These are phyloP conservation scores for Drosophila virilis DNA, from an alignment of 1,140 invertebrate species.

Conservation along the genomic window DNA sequence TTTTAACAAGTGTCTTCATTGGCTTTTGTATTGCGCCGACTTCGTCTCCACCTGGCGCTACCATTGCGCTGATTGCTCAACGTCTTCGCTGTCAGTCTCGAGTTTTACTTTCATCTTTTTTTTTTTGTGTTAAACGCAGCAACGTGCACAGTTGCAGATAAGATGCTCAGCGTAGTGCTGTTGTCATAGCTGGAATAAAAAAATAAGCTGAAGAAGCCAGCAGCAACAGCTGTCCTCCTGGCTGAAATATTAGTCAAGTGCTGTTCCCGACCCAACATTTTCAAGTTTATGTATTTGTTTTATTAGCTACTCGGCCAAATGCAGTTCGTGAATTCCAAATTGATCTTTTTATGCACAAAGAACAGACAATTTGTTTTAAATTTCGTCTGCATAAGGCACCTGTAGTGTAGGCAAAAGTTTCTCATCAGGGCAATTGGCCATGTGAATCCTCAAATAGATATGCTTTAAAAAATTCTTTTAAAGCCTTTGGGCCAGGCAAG, in stretches of 20 bases:
- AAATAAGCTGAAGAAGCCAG: slow-evolving; percentile 43
- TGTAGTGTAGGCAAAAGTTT: background rate
- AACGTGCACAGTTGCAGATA: slow-evolving; percentile 69
- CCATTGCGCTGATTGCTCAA: slow-evolving; percentile 42
- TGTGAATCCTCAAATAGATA: slow-evolving; percentile 15
- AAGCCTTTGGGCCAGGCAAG: slow-evolving; percentile 5
- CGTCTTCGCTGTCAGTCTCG: slow-evolving; percentile 16
- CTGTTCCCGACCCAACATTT: background rate
- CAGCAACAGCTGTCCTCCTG: slow-evolving; percentile 13
- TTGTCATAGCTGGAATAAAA: slow-evolving; percentile 20
- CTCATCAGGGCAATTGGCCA: slow-evolving; percentile 7
- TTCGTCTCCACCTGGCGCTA: slow-evolving; percentile 16
- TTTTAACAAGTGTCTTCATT: slow-evolving; percentile 61
- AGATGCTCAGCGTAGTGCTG: slow-evolving; percentile 57
- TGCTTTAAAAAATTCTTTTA: slow-evolving; percentile 42
- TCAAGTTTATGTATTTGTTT: slow-evolving; percentile 13
- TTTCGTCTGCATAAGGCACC: background rate
- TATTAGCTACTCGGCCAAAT: slow-evolving; percentile 1
- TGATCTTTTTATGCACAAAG: background rate
- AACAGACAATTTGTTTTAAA: background rate
- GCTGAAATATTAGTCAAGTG: slow-evolving; percentile 23
- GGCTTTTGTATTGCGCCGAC: slow-evolving; percentile 36
- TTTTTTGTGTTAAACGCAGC: slow-evolving; percentile 33
- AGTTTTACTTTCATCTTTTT: background rate
- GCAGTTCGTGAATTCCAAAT: background rate